These are phyloP conservation scores for Phrixothrix hirtus DNA, from an alignment of 2,888 invertebrate genomes.

Conservation along the genomic window DNA sequence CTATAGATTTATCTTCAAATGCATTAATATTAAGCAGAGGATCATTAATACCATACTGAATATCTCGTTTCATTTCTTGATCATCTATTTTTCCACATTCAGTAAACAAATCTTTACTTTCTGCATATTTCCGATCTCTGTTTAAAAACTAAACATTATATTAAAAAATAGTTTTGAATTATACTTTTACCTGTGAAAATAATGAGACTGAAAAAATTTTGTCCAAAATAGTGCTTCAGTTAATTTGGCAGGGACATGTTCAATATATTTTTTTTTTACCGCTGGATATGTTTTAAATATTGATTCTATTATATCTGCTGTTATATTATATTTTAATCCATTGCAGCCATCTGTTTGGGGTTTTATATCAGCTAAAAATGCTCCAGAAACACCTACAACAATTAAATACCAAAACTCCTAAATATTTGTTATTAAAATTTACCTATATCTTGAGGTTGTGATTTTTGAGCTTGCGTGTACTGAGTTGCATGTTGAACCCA, in stretches of 20 bases:
- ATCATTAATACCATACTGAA: constrained; percentile 77
- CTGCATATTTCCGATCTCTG: constrained; percentile 83
- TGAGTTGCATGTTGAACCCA: constrained; percentile 88
- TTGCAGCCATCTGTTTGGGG: constrained; percentile 97
- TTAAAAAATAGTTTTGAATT: constrained; percentile 12
- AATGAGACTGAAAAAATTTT: constrained; percentile 99
- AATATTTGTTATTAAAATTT: constrained; percentile 37
- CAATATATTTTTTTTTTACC: constrained; percentile 93
- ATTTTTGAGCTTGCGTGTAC: constrained; percentile 73
- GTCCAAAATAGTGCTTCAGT: constrained; percentile 98
- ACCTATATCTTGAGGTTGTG: constrained; percentile 84
- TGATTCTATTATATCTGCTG: constrained; percentile 94
- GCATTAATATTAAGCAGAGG: constrained; percentile 82
- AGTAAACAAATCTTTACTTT: constrained; percentile 93
- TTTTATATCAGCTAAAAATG: constrained; percentile 89
- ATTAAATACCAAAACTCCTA: neutral
- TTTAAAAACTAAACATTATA: neutral
- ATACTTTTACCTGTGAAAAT: constrained; percentile 90
- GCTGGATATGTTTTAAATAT: constrained; percentile 99
- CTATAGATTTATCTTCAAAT: constrained; percentile 72
- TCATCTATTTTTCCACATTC: constrained; percentile 98
- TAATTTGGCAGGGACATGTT: constrained; percentile 94
- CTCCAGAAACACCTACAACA: constrained; percentile 68
- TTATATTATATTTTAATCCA: constrained; percentile 95
- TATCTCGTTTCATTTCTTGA: constrained; percentile 74